phyloP scores from a whole-genome alignment of 2,797 vertebrate genomes.

The Apogon talboti region DNA sequence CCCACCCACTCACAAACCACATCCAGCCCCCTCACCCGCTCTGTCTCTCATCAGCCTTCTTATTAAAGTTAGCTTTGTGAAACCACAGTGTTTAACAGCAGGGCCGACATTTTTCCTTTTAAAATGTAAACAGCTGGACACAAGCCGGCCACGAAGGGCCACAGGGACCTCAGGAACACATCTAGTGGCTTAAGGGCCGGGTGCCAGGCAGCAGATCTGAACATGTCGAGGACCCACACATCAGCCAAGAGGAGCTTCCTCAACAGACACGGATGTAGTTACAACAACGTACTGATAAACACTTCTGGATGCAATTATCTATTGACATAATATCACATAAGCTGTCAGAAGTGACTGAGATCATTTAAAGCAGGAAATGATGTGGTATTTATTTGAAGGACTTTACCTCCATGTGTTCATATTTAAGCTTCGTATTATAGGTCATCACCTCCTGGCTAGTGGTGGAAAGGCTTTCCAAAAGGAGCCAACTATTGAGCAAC shows the following conservation, averaged over 20 bases:
- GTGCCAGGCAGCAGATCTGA: background rate
- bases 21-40: slow-evolving; percentile 20
- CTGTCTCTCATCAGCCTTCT: slow-evolving; percentile 72
- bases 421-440: slow-evolving; percentile 32
- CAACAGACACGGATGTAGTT: slow-evolving; percentile 7
- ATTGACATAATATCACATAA: slow-evolving; percentile 17
- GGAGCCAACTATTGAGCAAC: slow-evolving; percentile 45
- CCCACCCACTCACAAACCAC: slow-evolving; percentile 29
- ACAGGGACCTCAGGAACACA: slow-evolving; percentile 28
- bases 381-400: slow-evolving; percentile 25
- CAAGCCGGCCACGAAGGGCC: slow-evolving; percentile 35
- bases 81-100: slow-evolving; percentile 69
- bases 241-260: background rate
- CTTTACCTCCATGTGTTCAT: slow-evolving; percentile 54
- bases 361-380: slow-evolving; percentile 22
- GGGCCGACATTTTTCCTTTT: slow-evolving; percentile 62
- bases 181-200: slow-evolving; percentile 17
- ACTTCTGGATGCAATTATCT: slow-evolving; percentile 41
- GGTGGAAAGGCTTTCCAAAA: slow-evolving; percentile 19
- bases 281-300: slow-evolving; percentile 5
- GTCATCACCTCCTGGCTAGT: slow-evolving; percentile 22
- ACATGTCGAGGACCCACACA: background rate
- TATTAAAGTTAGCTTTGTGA: slow-evolving; percentile 82
- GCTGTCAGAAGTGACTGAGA: slow-evolving; percentile 11
- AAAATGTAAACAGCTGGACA: slow-evolving; percentile 72